These are phyloP conservation scores for Podarcis lilfordi DNA, from an alignment of 2,797 vertebrate species.

Conservation along the genomic window DNA sequence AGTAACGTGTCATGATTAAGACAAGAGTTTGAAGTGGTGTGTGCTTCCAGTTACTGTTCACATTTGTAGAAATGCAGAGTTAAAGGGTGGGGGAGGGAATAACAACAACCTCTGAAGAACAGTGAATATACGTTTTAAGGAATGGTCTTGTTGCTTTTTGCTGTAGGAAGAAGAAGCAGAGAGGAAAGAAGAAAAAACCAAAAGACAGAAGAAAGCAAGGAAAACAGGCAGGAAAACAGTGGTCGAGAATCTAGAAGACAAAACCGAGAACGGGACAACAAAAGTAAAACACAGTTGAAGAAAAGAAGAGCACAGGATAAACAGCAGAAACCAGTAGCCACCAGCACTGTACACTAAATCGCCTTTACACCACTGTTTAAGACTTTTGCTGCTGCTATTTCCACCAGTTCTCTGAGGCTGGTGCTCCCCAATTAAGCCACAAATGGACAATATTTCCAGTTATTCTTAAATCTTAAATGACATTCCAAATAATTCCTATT, in stretches of 20 bases:
- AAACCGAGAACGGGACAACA: constrained; percentile 84
- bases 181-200: constrained; percentile 87
- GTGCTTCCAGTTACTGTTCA: background rate
- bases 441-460: constrained; percentile 74
- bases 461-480: constrained; percentile 77
- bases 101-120: background rate
- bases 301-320: constrained; percentile 87
- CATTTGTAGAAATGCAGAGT: background rate
- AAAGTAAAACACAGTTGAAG: constrained; percentile 91
- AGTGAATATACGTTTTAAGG: too few species aligned
- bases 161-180: constrained; percentile 82
- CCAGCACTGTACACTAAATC: constrained; percentile 79
- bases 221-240: constrained; percentile 81
- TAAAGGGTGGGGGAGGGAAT: background rate
- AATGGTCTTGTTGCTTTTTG: constrained; percentile 51
- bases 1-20: background rate
- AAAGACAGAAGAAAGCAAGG: constrained; percentile 87
- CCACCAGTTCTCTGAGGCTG: constrained; percentile 77
- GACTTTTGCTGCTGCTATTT: constrained; percentile 91
- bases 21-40: background rate
- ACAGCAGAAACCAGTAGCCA: constrained; percentile 79
- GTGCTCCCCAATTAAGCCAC: constrained; percentile 71
- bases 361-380: constrained; percentile 79
- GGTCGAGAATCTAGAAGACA: constrained; percentile 83
- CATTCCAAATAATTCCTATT: constrained; percentile 79